These are phyloP conservation scores for Gallinago media DNA, from an alignment of 2,113 vertebrate species.

Conservation along the genomic window DNA sequence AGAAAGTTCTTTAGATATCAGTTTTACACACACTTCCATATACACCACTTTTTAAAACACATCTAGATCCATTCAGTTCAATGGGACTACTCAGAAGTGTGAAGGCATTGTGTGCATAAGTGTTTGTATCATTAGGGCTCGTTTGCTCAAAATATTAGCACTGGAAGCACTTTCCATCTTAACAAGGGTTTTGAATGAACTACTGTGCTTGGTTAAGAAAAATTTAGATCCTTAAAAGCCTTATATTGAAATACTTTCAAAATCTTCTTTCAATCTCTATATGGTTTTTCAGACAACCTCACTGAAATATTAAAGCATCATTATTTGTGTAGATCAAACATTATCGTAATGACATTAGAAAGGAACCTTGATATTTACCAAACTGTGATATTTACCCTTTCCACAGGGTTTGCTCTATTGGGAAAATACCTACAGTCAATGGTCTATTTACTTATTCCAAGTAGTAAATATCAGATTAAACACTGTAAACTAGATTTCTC, in stretches of 20 bases:
- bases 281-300: not conserved
- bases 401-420: not conserved
- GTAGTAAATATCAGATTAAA: not conserved
- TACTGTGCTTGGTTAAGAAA: not conserved
- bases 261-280: not conserved
- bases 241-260: not conserved
- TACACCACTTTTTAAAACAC: not conserved
- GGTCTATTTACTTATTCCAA: not conserved
- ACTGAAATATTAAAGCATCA: not conserved
- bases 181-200: not conserved
- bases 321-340: not conserved
- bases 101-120: not conserved
- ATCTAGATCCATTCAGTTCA: not conserved
- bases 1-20: not conserved
- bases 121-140: not conserved
- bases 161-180: not conserved
- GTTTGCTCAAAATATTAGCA: not conserved
- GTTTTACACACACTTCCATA: not conserved
- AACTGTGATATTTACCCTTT: not conserved
- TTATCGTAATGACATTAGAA: not conserved
- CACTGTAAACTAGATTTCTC: not conserved
- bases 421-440: not conserved
- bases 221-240: not conserved
- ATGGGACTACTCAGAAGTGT: not conserved
- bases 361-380: not conserved